phyloP scores from a whole-genome alignment of 2,888 invertebrate species.

The Platynereis dumerilii region DNA sequence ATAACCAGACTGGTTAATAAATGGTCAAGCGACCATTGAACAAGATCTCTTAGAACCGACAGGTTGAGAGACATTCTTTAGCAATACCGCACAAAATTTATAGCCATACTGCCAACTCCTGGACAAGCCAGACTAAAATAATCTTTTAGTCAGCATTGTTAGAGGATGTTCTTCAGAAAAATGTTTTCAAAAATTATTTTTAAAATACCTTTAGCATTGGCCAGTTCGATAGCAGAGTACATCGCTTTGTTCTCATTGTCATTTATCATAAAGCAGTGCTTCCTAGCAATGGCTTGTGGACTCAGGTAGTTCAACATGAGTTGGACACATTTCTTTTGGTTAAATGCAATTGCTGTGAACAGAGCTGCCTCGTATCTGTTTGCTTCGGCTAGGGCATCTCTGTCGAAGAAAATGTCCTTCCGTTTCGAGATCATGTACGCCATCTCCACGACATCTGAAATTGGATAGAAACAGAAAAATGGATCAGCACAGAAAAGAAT shows the following conservation, averaged over 20 bases:
- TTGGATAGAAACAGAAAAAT: background rate
- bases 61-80: too few species aligned
- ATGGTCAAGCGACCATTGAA: too few species aligned
- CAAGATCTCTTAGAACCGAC: too few species aligned
- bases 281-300: slow-evolving; percentile 22
- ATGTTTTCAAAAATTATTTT: too few species aligned
- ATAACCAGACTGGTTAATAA: too few species aligned
- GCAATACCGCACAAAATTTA: too few species aligned
- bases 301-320: slow-evolving; percentile 36
- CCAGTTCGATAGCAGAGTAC: slow-evolving; percentile 12
- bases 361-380: slow-evolving; percentile 41
- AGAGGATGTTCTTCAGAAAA: too few species aligned
- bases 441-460: slow-evolving; percentile 39
- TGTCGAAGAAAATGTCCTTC: slow-evolving; percentile 38
- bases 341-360: slow-evolving; percentile 38
- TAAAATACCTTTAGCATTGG: slow-evolving; percentile 13
- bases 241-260: slow-evolving; percentile 5
- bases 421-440: slow-evolving; percentile 40
- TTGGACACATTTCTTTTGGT: slow-evolving; percentile 38
- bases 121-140: too few species aligned
- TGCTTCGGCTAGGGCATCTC: slow-evolving; percentile 36
- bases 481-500: too few species aligned
- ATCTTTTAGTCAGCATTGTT: too few species aligned
- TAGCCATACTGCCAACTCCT: too few species aligned
- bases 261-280: slow-evolving; percentile 28